Evolutionary conservation across 1,140 invertebrate genomes (phyloP).

Genomic region (Portunus trituberculatus): DNA sequence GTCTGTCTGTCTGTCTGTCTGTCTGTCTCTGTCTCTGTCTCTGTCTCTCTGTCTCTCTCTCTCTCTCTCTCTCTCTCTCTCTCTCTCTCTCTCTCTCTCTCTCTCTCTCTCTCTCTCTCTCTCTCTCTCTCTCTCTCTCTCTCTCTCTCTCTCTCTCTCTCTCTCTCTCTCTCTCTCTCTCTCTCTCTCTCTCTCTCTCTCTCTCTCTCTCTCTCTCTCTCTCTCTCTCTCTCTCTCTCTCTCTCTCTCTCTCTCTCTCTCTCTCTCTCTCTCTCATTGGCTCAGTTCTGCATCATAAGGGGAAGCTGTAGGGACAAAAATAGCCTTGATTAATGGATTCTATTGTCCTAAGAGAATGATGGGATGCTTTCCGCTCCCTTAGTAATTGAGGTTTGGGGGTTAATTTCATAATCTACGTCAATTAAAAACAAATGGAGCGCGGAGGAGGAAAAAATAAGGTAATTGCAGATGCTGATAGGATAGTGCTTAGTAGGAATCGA

Average conservation of each 20-base stretch:
- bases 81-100: slow-evolving; percentile 6
- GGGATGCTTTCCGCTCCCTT: neutral
- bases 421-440: slow-evolving; percentile 22
- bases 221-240: slow-evolving; percentile 40
- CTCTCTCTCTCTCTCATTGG: slow-evolving; percentile 12
- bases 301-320: neutral
- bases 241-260: slow-evolving; percentile 24
- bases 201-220: slow-evolving; percentile 29
- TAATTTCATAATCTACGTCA: slow-evolving; percentile 8
- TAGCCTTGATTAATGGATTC: neutral
- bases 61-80: slow-evolving; percentile 36
- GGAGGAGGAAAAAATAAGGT: neutral
- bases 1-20: neutral
- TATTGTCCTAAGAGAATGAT: neutral
- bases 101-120: slow-evolving; percentile 28
- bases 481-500: neutral
- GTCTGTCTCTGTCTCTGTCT: neutral
- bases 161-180: neutral
- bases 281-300: neutral
- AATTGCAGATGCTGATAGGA: slow-evolving; percentile 13
- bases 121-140: slow-evolving; percentile 20
- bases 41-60: neutral
- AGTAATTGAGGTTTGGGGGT: neutral
- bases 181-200: neutral
- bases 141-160: neutral